phyloP scores from a whole-genome alignment of 2,888 invertebrate species.

The Cylloceria caligata region DNA sequence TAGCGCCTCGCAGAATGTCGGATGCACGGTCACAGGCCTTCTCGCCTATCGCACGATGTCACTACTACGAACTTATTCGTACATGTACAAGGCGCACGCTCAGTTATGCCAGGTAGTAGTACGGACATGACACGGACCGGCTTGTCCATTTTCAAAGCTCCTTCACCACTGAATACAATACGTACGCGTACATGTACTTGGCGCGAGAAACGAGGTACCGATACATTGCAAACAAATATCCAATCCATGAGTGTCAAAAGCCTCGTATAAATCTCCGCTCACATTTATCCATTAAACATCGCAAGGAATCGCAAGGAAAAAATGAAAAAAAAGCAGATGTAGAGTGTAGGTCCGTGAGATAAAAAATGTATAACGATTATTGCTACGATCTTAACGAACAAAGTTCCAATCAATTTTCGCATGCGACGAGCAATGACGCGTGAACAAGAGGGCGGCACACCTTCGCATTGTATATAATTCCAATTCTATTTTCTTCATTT shows the following conservation, averaged over 20 bases:
- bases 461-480: slow-evolving; percentile 60
- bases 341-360: not conserved
- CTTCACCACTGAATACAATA: no score
- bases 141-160: no score
- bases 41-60: slow-evolving; percentile 16
- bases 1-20: slow-evolving; percentile 12
- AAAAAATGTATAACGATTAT: slow-evolving; percentile 39
- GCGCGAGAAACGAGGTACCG: not conserved
- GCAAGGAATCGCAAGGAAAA: slow-evolving; percentile 2
- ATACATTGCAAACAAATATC: not conserved
- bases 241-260: not conserved
- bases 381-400: not conserved
- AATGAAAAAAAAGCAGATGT: not conserved
- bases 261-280: not conserved
- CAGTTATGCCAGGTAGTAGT: no score
- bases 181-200: not conserved
- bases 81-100: not conserved
- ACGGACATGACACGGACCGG: no score
- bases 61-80: slow-evolving; percentile 20
- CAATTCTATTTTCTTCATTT: slow-evolving; percentile 61
- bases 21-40: slow-evolving; percentile 14
- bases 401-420: slow-evolving; percentile 51
- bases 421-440: slow-evolving; percentile 48
- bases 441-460: slow-evolving; percentile 51
- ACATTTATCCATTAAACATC: slow-evolving; percentile 4